Evolutionary conservation across 2,113 vertebrate genomes (phyloP).

Genomic region (Ceyx cyanopectus): DNA sequence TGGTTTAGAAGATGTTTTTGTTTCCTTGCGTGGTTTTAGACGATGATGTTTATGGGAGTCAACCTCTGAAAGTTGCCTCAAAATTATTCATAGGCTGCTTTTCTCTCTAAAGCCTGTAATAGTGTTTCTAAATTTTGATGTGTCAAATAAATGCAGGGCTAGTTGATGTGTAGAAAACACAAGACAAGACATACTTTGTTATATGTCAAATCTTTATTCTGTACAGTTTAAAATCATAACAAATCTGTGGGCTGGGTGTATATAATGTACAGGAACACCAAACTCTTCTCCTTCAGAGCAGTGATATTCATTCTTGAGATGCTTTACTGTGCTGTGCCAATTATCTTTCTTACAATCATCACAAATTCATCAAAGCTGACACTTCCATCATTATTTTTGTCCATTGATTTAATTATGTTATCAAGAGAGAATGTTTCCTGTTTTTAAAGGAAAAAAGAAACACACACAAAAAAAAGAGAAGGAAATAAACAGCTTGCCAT

Average conservation of each 20-base stretch:
- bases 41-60: too few relatives aligned
- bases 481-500: background rate
- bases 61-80: too few relatives aligned
- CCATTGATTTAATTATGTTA: constrained; percentile 51
- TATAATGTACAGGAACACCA: background rate
- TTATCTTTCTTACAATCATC: constrained; percentile 43
- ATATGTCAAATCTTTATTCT: constrained; percentile 56
- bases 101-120: too few relatives aligned
- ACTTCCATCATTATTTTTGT: constrained; percentile 63
- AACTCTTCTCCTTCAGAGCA: constrained; percentile 17
- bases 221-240: background rate
- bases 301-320: background rate
- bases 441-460: background rate
- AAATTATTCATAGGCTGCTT: too few relatives aligned
- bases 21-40: too few relatives aligned
- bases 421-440: constrained; percentile 64
- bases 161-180: background rate
- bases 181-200: background rate
- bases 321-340: constrained; percentile 18
- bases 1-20: too few relatives aligned
- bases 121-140: too few relatives aligned
- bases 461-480: background rate
- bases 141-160: background rate
- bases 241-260: background rate
- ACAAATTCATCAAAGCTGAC: constrained; percentile 69